Conservation (phyloP, 2,797 vertebrate genomes). For the Fundulus diaphanus region DNA sequence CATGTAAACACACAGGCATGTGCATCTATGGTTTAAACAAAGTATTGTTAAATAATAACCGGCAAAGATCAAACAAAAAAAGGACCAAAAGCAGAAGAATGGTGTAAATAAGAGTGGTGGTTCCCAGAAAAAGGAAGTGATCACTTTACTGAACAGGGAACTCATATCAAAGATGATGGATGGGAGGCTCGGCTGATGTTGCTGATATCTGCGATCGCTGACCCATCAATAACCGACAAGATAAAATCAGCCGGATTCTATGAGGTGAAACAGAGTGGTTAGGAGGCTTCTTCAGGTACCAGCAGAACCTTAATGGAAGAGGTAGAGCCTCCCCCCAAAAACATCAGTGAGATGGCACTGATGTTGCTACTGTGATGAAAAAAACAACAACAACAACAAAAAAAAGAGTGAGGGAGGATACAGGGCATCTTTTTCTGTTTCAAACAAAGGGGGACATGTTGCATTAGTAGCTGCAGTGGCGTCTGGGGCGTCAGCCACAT, state of each 20-base stretch:
- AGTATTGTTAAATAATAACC: constrained; percentile 76
- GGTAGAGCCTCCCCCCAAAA: constrained; percentile 24
- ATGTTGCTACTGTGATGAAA: constrained; percentile 41
- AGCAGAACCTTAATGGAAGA: constrained; percentile 59
- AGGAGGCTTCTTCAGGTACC: constrained; percentile 56
- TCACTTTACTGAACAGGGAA: constrained; percentile 52
- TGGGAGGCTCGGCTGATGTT: constrained; percentile 62
- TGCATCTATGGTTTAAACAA: constrained; percentile 77
- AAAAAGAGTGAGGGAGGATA: background rate
- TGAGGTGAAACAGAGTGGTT: constrained; percentile 75
- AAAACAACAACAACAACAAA: background rate
- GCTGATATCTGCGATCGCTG: constrained; percentile 38
- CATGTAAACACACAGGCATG: constrained; percentile 81
- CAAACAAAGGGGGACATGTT: constrained; percentile 65
- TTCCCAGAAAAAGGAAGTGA: constrained; percentile 76
- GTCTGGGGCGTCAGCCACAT: constrained; percentile 68
- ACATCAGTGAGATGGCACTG: constrained; percentile 46
- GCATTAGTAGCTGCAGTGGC: constrained; percentile 77
- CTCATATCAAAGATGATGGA: constrained; percentile 35
- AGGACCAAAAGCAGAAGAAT: constrained; percentile 74
- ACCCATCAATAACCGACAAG: constrained; percentile 45
- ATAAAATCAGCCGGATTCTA: constrained; percentile 38
- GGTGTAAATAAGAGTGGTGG: constrained; percentile 84
- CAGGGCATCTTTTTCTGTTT: constrained; percentile 62
- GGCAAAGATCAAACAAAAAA: constrained; percentile 41